Evolutionary conservation across 1,140 invertebrate genomes (phyloP), one percentile per base, ranked within the genome.

Genomic region (Eufriesea mexicana): DNA sequence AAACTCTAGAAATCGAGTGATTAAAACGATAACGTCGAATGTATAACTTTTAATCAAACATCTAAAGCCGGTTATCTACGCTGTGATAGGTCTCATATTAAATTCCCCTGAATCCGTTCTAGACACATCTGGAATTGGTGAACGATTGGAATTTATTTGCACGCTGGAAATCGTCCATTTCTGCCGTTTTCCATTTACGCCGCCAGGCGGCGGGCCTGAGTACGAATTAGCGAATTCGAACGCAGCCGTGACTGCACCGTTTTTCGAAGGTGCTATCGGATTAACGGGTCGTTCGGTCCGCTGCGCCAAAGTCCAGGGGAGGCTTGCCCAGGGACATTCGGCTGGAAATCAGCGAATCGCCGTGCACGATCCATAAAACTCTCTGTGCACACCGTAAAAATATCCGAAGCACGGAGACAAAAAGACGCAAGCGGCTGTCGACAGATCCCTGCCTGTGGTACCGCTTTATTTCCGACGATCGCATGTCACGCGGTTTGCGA

Each of bases 361-460:
- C 78, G 66, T 71, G 86, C 79, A 83, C 72, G 49, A 55, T 5
- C 72, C 84, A 88, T 88, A 88, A 88, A 89, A 64, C 47, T 51
- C 72, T 23, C 49, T 72, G 84, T 83, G 79, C 76, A 80, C 49
- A 64, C 79, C 67, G 77, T 89, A 85, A 88, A 88, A 89, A 88
- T 88, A 85, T 83, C 67, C 54, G 47, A 10, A 35, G n/a, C 59
- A 35, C 25, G 49, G 49, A 61, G 51, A 55, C 51, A 64, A 59
- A 70, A 54, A 77, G 66, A 14, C 14, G 7, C 20, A 4, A 1
- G n/a, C 16, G 42, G 51, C 49, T 16, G 55, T 73, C 84, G 70
- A 68, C 64, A 71, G 75, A 35, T 62, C 12, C 55, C 23, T 42
- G 55, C 51, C 42, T 16, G 57, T 57, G 54, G 71, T 35, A 66